Conservation (phyloP, 2,888 invertebrate genomes). For the Caenorhabditis sp. region DNA sequence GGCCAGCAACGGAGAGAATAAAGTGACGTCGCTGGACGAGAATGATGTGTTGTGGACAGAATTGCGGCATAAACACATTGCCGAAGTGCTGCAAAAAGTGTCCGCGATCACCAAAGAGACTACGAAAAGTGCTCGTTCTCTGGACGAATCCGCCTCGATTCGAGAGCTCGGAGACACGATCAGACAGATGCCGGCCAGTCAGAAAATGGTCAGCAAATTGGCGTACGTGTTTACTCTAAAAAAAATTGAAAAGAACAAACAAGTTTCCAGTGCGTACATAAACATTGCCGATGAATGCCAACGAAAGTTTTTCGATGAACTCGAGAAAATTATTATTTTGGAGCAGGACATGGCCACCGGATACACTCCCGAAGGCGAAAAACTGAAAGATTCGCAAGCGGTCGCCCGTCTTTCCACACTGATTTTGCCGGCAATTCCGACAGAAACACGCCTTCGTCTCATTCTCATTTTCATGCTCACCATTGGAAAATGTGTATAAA, state of each 20-base stretch:
- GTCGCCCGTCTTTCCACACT: constrained; percentile 20
- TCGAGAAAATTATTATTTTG: constrained; percentile 29
- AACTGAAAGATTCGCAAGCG: constrained; percentile 13
- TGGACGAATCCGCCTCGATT: not conserved
- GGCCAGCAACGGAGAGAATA: not conserved
- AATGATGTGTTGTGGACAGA: constrained; percentile 25
- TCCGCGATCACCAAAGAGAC: constrained; percentile 10
- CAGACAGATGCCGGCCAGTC: constrained; percentile 17
- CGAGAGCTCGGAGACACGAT: constrained; percentile 9
- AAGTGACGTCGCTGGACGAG: constrained; percentile 26
- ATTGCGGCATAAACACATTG: constrained; percentile 33
- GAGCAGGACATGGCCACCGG: constrained; percentile 52
- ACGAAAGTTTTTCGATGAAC: not conserved
- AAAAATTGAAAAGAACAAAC: no score
- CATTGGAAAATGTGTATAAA: constrained; percentile 12
- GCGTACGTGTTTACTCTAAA: not conserved
- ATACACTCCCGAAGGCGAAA: constrained; percentile 18
- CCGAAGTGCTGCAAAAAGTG: constrained; percentile 17
- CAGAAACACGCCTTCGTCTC: constrained; percentile 22
- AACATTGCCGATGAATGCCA: constrained; percentile 23
- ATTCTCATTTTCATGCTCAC: constrained; percentile 46
- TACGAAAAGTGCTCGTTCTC: not conserved
- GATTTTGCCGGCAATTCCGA: constrained; percentile 12
- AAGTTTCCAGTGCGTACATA: constrained; percentile 5
- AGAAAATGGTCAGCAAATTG: constrained; percentile 14